Base-by-base conservation (phyloP, 2,888 invertebrate species). In the Seira ritae region DNA sequence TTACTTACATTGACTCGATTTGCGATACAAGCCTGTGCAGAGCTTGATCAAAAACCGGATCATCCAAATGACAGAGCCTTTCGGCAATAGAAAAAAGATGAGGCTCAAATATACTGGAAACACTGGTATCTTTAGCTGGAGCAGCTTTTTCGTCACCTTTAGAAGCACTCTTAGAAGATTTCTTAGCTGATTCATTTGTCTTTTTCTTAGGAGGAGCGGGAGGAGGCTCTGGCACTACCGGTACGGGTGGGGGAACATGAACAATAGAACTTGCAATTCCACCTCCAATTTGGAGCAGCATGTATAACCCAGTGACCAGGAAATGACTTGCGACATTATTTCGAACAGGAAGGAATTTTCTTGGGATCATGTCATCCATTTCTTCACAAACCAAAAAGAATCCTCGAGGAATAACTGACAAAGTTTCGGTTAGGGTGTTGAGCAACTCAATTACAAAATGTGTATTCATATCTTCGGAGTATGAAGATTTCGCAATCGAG, bases 291-390 rank as follows among this genome's bases (percentile, higher is more conserved):
- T 88, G 91, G 62, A 94, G 90, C 87, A 94, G 93, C 60, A 94
- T 93, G 86, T 96, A 96, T 0, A 95, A 90, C 0, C 94, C 93
- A 0, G 94, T 93, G 72, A 95, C 92, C 70, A 95, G 90, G 89
- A 95, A 92, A 90, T 96, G 96, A 55, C 96, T 91, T 15, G 96
- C 90, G 4, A 95, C 93, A 0, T 95, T 95, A 10, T 93, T 93
- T 1, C 94, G 94, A 0, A 95, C 92, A 0, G 96, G 96, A 67
- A 92, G 92, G 8, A 94, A 93, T 85, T 94, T 93, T 0, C 94
- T 93, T 0, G 96, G 95, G 17, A 96, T 91, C 1, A 94, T 92
- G 67, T 94, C 94, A 90, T 95, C 94, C 82, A 96, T 89, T 84
- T 89, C 89, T 85, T 89, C 88, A 71, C 88, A 87, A 0, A 89